Conservation (phyloP, 2,797 vertebrate species). For the Coregonus sp. region DNA sequence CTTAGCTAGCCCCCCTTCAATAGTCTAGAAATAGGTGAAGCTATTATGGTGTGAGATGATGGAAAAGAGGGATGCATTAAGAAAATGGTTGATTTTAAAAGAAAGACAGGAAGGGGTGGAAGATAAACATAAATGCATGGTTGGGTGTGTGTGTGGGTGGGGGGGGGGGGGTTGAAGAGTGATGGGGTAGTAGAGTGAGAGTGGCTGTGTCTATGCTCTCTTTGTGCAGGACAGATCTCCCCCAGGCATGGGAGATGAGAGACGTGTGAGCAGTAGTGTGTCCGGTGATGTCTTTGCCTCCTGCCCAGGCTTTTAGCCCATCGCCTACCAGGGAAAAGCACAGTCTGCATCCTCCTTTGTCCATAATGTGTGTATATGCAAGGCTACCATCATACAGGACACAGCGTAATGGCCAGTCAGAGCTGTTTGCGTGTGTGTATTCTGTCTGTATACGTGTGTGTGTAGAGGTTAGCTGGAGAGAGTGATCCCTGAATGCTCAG, state of each 20-base stretch:
- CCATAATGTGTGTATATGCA: slow-evolving; percentile 71
- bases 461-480: slow-evolving; percentile 59
- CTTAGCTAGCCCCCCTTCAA: slow-evolving; percentile 49
- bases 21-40: slow-evolving; percentile 65
- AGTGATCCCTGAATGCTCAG: slow-evolving; percentile 71
- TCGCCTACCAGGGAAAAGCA: slow-evolving; percentile 71
- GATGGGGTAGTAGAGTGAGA: slow-evolving; percentile 35
- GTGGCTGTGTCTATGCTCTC: slow-evolving; percentile 27
- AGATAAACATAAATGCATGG: slow-evolving; percentile 63
- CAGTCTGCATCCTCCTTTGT: slow-evolving; percentile 71
- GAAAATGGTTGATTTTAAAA: slow-evolving; percentile 66
- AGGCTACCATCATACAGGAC: slow-evolving; percentile 65
- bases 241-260: slow-evolving; percentile 72
- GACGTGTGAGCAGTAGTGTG: slow-evolving; percentile 42
- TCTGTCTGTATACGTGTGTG: slow-evolving; percentile 17
- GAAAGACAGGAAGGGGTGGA: slow-evolving; percentile 40
- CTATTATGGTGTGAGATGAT: slow-evolving; percentile 52
- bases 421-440: slow-evolving; percentile 1
- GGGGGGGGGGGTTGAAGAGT: slow-evolving; percentile 22
- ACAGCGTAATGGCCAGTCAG: slow-evolving; percentile 37
- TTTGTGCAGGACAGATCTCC: slow-evolving; percentile 76
- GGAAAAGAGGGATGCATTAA: slow-evolving; percentile 58
- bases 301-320: slow-evolving; percentile 70
- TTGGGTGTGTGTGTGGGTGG: slow-evolving; percentile 35
- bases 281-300: slow-evolving; percentile 66